These are phyloP conservation scores for Callipepla squamata DNA, from an alignment of 2,113 vertebrate species.

Conservation along the genomic window DNA sequence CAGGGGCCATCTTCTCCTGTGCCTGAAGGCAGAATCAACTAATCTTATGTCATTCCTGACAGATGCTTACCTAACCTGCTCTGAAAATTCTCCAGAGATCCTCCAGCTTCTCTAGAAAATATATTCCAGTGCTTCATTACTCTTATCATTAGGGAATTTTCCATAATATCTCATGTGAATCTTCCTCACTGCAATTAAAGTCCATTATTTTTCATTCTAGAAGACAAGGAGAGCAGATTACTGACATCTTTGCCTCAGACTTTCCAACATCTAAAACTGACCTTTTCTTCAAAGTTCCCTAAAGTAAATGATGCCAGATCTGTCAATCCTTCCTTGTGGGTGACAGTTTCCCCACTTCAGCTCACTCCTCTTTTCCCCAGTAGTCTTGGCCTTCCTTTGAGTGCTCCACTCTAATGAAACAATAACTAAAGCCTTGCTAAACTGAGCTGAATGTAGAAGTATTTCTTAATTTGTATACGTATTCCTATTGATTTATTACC, in stretches of 20 bases:
- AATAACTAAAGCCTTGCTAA: background rate
- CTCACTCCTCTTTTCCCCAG: background rate
- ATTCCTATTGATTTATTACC: background rate
- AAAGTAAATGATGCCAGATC: background rate
- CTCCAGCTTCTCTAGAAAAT: background rate
- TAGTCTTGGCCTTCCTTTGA: background rate
- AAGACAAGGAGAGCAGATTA: background rate
- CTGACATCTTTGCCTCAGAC: background rate
- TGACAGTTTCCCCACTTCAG: background rate
- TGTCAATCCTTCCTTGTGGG: background rate
- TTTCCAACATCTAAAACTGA: background rate
- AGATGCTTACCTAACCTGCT: background rate
- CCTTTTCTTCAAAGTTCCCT: background rate
- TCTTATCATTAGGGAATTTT: constrained; percentile 1
- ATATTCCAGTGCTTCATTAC: background rate
- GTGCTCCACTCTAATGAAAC: background rate
- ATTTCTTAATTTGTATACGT: background rate
- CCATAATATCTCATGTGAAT: background rate
- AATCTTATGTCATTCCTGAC: background rate
- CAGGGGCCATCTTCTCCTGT: background rate
- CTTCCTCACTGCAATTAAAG: background rate
- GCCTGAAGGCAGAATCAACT: background rate
- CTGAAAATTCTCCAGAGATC: background rate
- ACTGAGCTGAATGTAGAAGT: background rate
- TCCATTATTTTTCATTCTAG: background rate